phyloP scores from a whole-genome alignment of 2,888 invertebrate genomes.

The Nemotelus pantherinus region DNA sequence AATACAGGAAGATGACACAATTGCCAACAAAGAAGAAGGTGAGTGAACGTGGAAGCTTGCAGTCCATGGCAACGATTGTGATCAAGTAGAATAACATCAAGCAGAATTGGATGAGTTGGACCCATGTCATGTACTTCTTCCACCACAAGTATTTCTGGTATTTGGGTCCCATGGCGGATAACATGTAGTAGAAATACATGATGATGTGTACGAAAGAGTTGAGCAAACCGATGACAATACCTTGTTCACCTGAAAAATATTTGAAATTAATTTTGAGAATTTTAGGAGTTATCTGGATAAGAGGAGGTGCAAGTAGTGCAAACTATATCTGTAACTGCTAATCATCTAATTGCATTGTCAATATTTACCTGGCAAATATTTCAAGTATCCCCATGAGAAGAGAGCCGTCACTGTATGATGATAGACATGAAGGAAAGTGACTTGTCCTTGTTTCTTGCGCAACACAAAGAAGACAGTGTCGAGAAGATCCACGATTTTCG shows the following conservation, averaged over 20 bases:
- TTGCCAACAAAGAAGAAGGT: conserved; percentile 70
- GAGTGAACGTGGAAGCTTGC: conserved; percentile 68
- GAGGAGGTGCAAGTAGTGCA: not conserved
- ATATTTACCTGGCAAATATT: conserved; percentile 77
- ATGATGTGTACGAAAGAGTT: conserved; percentile 67
- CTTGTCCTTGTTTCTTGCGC: conserved; percentile 88
- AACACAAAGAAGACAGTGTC: conserved; percentile 90
- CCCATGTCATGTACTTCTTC: conserved; percentile 68
- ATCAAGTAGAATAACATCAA: conserved; percentile 73
- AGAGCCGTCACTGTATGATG: conserved; percentile 86
- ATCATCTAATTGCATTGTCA: not conserved
- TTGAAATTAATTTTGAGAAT: not conserved
- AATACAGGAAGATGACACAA: conserved; percentile 68
- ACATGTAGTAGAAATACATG: conserved; percentile 68
- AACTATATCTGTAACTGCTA: not conserved
- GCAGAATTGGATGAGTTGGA: conserved; percentile 71
- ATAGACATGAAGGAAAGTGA: conserved; percentile 88
- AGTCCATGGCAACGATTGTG: conserved; percentile 66
- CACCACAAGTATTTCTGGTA: conserved; percentile 68
- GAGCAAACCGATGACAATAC: conserved; percentile 65
- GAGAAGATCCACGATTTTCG: conserved; percentile 79
- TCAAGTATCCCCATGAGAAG: conserved; percentile 81
- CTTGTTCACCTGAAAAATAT: conserved; percentile 62
- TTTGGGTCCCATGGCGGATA: conserved; percentile 66
- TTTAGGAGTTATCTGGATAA: conserved; percentile 37